phyloP scores from a whole-genome alignment of 1,140 invertebrate species.

The Bombus superbus region DNA sequence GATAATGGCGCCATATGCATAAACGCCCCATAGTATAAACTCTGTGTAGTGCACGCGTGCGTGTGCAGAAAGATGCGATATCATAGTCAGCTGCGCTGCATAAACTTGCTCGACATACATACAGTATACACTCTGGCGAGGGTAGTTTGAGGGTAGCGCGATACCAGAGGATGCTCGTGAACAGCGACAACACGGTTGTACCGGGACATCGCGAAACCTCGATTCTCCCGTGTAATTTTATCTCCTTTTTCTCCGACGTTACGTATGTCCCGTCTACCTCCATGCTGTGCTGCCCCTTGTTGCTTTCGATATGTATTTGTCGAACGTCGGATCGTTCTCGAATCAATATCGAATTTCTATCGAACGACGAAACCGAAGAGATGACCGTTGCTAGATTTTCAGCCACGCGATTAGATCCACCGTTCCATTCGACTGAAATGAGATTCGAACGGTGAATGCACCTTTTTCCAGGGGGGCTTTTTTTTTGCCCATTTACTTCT shows the following conservation, averaged over 20 bases:
- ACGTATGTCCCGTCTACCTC: neutral
- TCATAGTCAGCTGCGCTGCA: slow-evolving; percentile 38
- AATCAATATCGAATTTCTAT: slow-evolving; percentile 1
- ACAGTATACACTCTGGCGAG: neutral
- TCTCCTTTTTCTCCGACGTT: neutral
- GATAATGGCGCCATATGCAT: slow-evolving; percentile 28
- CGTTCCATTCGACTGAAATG: neutral
- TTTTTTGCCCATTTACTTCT: neutral
- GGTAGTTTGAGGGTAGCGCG: neutral
- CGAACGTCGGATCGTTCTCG: no score
- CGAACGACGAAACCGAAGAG: neutral
- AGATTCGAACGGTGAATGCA: neutral
- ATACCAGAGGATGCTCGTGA: neutral
- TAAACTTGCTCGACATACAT: slow-evolving; percentile 17
- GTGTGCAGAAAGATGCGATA: slow-evolving; percentile 36
- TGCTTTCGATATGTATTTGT: neutral
- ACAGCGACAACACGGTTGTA: slow-evolving; percentile 17
- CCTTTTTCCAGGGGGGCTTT: neutral
- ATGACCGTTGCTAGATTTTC: neutral
- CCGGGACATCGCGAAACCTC: slow-evolving; percentile 22
- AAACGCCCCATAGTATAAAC: slow-evolving; percentile 12
- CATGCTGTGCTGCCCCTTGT: neutral
- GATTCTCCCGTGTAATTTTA: slow-evolving; percentile 24
- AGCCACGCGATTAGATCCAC: slow-evolving; percentile 1
- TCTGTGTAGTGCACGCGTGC: neutral